Conservation (phyloP, 2,797 vertebrate genomes). For the Antrozous pallidus region DNA sequence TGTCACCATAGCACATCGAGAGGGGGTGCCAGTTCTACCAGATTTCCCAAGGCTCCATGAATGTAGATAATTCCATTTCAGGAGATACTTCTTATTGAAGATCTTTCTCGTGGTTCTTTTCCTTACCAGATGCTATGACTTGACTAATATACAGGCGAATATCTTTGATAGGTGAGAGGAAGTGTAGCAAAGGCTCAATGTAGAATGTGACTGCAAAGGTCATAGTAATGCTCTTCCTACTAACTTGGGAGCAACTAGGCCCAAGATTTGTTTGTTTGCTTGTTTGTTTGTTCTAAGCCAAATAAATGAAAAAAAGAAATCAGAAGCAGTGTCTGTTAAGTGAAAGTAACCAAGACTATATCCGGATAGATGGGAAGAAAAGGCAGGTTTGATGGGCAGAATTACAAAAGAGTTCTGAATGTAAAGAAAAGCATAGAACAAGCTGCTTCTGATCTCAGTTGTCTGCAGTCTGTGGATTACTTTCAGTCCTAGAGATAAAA, state of each 20-base stretch:
- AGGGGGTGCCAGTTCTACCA: not conserved
- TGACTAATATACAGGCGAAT: not conserved
- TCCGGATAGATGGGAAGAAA: not conserved
- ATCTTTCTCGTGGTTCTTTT: not conserved
- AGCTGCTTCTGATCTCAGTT: not conserved
- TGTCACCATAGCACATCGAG: not conserved
- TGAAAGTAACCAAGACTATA: constrained; percentile 2
- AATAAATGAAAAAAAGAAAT: constrained; percentile 30
- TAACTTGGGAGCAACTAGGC: not conserved
- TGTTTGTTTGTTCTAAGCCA: not conserved
- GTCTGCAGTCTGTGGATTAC: not conserved
- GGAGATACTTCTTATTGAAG: not conserved
- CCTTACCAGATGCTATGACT: not conserved
- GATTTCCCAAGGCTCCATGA: not conserved
- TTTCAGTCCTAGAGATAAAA: not conserved
- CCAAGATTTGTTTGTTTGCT: not conserved
- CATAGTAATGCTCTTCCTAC: not conserved
- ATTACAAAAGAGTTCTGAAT: not conserved
- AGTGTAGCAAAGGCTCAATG: not conserved
- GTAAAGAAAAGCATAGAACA: not conserved
- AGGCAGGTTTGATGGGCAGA: not conserved
- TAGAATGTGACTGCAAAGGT: not conserved
- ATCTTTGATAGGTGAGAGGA: not conserved
- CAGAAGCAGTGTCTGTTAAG: not conserved
- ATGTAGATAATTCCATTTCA: not conserved